phyloP scores from a whole-genome alignment of 2,888 invertebrate genomes.

The Chironomus riparius region DNA sequence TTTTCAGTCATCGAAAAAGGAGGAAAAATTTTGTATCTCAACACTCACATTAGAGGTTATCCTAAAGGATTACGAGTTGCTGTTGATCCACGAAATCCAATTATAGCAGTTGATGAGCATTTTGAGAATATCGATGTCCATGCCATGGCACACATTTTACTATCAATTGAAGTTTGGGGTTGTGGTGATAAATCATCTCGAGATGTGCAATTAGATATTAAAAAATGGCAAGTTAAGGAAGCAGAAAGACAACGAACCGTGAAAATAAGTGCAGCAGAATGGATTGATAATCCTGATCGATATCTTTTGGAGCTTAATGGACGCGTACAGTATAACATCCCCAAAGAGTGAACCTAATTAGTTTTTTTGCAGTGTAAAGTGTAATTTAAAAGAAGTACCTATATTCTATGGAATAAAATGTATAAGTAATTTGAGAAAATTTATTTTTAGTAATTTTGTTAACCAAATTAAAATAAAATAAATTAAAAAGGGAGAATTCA shows the following conservation, averaged over 20 bases:
- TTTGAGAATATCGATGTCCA: slow-evolving; percentile 62
- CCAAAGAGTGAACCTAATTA: slow-evolving; percentile 44
- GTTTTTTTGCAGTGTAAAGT: background rate
- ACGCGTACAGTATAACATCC: slow-evolving; percentile 67
- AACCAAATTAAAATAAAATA: too few species aligned
- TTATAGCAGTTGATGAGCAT: slow-evolving; percentile 62
- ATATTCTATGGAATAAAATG: too few species aligned
- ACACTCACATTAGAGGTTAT: slow-evolving; percentile 73
- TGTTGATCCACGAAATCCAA: slow-evolving; percentile 65
- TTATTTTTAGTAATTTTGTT: too few species aligned
- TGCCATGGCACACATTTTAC: slow-evolving; percentile 55
- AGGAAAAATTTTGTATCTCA: slow-evolving; percentile 73
- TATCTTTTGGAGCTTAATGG: slow-evolving; percentile 84
- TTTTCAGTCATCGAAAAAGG: slow-evolving; percentile 53
- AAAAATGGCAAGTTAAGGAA: slow-evolving; percentile 84
- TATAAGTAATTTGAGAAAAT: too few species aligned
- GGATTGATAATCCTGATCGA: slow-evolving; percentile 93
- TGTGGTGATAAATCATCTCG: slow-evolving; percentile 71
- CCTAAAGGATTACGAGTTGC: slow-evolving; percentile 78
- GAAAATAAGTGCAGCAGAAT: slow-evolving; percentile 79
- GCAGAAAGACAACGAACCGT: slow-evolving; percentile 78
- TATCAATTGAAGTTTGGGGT: slow-evolving; percentile 71
- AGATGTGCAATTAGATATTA: slow-evolving; percentile 77
- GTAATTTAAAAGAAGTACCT: too few species aligned
- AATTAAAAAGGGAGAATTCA: too few species aligned